Percentiles rank a stretch among this genome's conserved stretches.
Conservation (phyloP, 2,797 vertebrate genomes). For the Gambelia wislizenii region DNA sequence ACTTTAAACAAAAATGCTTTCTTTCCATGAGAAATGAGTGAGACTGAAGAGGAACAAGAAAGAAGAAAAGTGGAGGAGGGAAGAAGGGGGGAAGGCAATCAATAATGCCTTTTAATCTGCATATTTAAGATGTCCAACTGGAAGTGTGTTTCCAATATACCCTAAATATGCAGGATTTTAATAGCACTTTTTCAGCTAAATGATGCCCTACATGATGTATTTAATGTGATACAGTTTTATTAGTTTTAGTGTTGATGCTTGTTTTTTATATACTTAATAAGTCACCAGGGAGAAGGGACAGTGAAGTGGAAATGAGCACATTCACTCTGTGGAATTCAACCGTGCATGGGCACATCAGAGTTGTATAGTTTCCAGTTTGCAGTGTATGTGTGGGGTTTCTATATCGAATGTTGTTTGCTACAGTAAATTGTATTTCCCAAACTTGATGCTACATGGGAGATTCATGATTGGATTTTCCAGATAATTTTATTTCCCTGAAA, state of each 20-base stretch:
- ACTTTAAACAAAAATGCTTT: conserved; percentile 42
- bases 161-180: conserved; percentile 35
- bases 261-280: conserved; percentile 52
- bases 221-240: not conserved
- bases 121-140: conserved; percentile 3
- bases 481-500: not conserved
- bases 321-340: not conserved
- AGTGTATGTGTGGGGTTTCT: not conserved
- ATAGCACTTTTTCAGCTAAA: not conserved
- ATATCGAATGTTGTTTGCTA: not conserved
- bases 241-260: conserved; percentile 26
- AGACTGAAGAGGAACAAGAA: conserved; percentile 8
- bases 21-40: not conserved
- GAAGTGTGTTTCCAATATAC: conserved; percentile 25
- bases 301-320: not conserved
- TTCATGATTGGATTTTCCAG: not conserved
- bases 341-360: not conserved
- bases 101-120: conserved; percentile 13
- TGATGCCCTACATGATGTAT: conserved; percentile 36
- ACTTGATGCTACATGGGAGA: not conserved
- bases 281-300: conserved; percentile 8
- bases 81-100: not conserved
- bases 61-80: not conserved
- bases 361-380: not conserved
- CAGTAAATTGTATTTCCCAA: not conserved